Conservation (phyloP, 2,113 vertebrate genomes). For the Pitta sordida region DNA sequence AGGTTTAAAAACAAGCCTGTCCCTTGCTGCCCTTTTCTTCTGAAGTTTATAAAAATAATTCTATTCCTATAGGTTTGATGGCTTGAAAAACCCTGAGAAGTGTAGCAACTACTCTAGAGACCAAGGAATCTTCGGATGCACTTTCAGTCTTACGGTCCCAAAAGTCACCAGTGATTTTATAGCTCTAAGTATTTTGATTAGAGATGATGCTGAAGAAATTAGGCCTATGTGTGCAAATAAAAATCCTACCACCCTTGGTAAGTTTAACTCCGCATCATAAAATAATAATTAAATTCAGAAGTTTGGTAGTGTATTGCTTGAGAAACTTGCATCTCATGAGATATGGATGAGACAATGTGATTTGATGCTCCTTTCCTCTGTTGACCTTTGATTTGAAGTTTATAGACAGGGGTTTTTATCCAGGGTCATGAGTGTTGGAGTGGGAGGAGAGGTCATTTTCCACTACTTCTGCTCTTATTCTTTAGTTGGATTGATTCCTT, state of each 20-base stretch:
- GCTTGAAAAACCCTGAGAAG: not conserved
- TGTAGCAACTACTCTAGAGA: slow-evolving; percentile 1
- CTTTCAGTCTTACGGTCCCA: slow-evolving; percentile 30
- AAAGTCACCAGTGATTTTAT: not conserved
- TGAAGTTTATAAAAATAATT: not conserved
- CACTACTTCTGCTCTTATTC: not conserved
- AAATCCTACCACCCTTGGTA: slow-evolving; percentile 37
- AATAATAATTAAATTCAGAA: not conserved
- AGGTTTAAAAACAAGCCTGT: not conserved
- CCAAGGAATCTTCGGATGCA: not conserved
- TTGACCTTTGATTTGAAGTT: not conserved
- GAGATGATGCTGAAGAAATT: slow-evolving; percentile 1
- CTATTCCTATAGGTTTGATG: slow-evolving; percentile 13
- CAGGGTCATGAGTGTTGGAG: not conserved
- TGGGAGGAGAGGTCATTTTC: not conserved
- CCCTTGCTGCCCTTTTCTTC: not conserved
- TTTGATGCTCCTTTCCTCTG: not conserved
- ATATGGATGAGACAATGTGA: not conserved
- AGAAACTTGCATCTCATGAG: not conserved
- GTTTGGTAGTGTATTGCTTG: not conserved
- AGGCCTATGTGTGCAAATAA: slow-evolving; percentile 35
- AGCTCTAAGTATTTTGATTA: slow-evolving; percentile 22
- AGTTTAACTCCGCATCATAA: not conserved
- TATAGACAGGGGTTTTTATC: not conserved
- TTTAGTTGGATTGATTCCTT: not conserved